These are phyloP conservation scores for Campylorhamphus procurvoides DNA, from an alignment of 2,113 vertebrate species.

Conservation along the genomic window DNA sequence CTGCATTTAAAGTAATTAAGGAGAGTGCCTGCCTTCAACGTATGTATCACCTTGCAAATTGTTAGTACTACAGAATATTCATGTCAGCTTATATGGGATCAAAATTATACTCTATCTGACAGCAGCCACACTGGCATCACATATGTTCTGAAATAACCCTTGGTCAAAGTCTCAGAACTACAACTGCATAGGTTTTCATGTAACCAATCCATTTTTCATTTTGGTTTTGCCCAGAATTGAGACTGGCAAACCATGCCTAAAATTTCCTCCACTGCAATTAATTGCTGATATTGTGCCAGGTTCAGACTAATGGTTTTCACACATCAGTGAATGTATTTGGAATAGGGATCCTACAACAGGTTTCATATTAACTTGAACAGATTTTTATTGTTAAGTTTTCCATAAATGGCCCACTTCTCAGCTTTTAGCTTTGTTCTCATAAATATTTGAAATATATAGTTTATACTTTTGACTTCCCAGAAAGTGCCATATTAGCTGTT, in stretches of 20 bases:
- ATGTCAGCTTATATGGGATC: constrained; percentile 20
- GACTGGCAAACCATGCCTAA: constrained; percentile 30
- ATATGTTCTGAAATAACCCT: constrained; percentile 43
- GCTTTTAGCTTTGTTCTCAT: constrained; percentile 41
- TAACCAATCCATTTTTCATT: constrained; percentile 47
- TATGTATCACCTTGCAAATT: constrained; percentile 40
- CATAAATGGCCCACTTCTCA: constrained; percentile 50
- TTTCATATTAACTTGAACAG: constrained; percentile 55
- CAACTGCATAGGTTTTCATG: not conserved
- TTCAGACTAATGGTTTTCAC: constrained; percentile 54
- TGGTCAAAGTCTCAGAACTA: constrained; percentile 45
- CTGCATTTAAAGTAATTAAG: constrained; percentile 43
- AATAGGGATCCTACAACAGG: constrained; percentile 49
- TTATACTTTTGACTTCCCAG: constrained; percentile 61
- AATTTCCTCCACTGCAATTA: constrained; percentile 61
- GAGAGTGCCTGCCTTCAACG: constrained; percentile 20
- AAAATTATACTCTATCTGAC: constrained; percentile 40
- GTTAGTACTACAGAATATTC: constrained; percentile 28
- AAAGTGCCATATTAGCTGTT: constrained; percentile 36
- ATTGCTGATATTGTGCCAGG: constrained; percentile 45
- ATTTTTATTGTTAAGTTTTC: constrained; percentile 63
- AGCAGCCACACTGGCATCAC: constrained; percentile 38
- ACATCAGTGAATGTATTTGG: constrained; percentile 61
- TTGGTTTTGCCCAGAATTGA: constrained; percentile 49
- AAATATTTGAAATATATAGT: constrained; percentile 61